A percentile compares a stretch with the other conserved stretches of the same genome.
These are phyloP conservation scores for Charadrius vociferus DNA, from an alignment of 2,113 vertebrate genomes.

Conservation along the genomic window DNA sequence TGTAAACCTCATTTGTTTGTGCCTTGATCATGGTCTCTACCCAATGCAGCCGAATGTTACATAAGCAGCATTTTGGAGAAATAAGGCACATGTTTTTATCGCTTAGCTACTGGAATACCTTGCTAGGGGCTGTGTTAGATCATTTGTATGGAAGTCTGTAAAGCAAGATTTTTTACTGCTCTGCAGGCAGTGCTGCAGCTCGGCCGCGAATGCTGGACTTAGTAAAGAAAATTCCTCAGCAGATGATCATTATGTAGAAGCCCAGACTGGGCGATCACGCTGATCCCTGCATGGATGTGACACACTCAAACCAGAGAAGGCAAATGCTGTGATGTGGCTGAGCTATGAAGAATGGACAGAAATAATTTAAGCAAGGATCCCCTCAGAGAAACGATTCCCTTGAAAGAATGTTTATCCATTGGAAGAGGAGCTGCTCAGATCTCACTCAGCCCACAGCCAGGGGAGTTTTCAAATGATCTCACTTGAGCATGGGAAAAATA, in stretches of 20 bases:
- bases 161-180: not conserved
- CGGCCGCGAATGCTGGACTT: not conserved
- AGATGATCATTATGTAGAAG: not conserved
- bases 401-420: not conserved
- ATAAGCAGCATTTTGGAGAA: not conserved
- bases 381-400: not conserved
- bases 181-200: not conserved
- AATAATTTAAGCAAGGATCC: not conserved
- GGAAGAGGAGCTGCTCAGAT: not conserved
- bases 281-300: not conserved
- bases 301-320: not conserved
- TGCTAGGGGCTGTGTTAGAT: not conserved
- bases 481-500: not conserved
- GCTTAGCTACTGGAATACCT: not conserved
- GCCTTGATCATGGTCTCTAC: not conserved
- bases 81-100: not conserved
- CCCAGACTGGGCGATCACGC: not conserved
- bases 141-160: not conserved
- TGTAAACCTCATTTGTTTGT: conserved; percentile 30
- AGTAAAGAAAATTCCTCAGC: not conserved
- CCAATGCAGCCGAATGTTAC: not conserved
- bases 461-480: not conserved
- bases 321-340: not conserved
- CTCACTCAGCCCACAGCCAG: not conserved
- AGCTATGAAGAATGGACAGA: not conserved